These are phyloP conservation scores for Sylvietta virens DNA, from an alignment of 2,113 vertebrate species.

Conservation along the genomic window DNA sequence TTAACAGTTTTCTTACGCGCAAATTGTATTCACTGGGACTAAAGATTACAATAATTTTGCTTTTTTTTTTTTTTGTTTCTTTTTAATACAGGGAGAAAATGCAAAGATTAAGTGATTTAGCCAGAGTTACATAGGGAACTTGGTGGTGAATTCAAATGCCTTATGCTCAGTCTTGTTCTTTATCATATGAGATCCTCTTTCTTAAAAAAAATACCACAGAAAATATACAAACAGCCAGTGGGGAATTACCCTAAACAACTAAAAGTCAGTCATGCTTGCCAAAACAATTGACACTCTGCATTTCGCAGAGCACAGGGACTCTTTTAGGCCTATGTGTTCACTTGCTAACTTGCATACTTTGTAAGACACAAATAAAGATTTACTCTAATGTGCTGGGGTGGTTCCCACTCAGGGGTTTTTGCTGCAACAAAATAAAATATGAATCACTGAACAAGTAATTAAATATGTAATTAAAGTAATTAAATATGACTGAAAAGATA, in stretches of 20 bases:
- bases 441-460: neutral
- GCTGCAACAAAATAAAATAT: neutral
- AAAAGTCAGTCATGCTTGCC: neutral
- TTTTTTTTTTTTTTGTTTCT: neutral
- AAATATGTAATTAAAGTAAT: neutral
- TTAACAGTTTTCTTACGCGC: neutral
- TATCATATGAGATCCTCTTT: neutral
- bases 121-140: neutral
- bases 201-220: neutral
- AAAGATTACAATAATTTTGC: neutral
- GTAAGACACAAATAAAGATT: neutral
- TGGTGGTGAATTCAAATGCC: neutral
- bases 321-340: neutral
- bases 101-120: neutral
- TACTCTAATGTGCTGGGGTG: neutral
- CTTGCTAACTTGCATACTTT: neutral
- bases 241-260: constrained; percentile 7
- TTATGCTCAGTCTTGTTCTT: neutral
- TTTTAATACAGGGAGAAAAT: neutral
- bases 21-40: neutral
- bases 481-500: neutral
- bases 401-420: neutral
- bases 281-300: constrained; percentile 2
- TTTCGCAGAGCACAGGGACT: neutral
- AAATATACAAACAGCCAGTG: neutral